phyloP scores from a whole-genome alignment of 2,888 invertebrate species.

The Thecophora atra region DNA sequence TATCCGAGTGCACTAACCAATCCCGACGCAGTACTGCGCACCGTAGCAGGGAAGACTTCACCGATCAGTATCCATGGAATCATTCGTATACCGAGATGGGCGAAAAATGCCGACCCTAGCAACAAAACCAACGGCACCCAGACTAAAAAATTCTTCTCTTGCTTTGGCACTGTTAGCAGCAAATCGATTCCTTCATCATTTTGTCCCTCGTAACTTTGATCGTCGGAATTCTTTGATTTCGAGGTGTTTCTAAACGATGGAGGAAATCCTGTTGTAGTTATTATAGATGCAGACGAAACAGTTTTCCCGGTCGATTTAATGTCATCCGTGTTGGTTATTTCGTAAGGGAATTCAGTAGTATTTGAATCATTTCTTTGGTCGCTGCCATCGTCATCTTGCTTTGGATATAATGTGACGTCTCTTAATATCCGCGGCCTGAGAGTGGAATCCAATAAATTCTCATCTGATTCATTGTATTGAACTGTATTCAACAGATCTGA shows the following conservation, averaged over 20 bases:
- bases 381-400: constrained; percentile 24
- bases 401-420: neutral
- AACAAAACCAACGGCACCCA: constrained; percentile 78
- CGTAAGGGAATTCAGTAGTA: neutral
- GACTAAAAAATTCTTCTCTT: constrained; percentile 68
- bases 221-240: no score
- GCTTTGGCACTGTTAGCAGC: constrained; percentile 60
- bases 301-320: neutral
- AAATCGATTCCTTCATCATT: constrained; percentile 51
- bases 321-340: neutral
- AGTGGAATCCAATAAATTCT: neutral
- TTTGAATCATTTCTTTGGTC: neutral
- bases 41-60: constrained; percentile 77
- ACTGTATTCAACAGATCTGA: constrained; percentile 6
- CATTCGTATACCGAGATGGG: constrained; percentile 73
- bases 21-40: constrained; percentile 78
- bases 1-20: constrained; percentile 79
- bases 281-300: neutral
- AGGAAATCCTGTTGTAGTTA: constrained; percentile 2
- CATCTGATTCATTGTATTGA: constrained; percentile 17
- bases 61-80: constrained; percentile 85
- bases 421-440: neutral
- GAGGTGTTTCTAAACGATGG: neutral
- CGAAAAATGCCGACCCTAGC: constrained; percentile 74
- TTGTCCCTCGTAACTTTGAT: no score